Base-by-base conservation (phyloP, 2,888 invertebrate species). In the Rutpela maculata region DNA sequence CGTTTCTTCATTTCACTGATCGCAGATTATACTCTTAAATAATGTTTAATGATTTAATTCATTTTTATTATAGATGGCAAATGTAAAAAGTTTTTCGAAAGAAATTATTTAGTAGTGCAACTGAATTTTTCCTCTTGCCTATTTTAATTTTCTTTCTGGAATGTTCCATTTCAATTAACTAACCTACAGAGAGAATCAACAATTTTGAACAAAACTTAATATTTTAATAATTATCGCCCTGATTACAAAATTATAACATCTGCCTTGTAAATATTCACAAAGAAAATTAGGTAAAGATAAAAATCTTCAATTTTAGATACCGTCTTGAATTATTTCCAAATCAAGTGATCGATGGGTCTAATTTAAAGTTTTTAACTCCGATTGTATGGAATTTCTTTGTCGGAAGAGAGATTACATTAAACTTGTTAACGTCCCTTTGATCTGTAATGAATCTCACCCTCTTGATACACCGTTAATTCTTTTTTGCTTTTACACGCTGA, bases 341-440 rank as follows among this genome's bases (percentile, higher is more conserved):
- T 70, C 70, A 43, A 60, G 70, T 70, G 70, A 60, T 70, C 59
- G 59, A 60, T 35, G 59, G 38, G 38, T 35, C 43, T 18, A 70
- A 35, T 59, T 38, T 70, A 70, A 70, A 70, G 70, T 70, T 70
- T 70, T 70, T 70, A 59, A 60, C 70, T 60, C 70, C 70, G 70
- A 70, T 70, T 70, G 57, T 70, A 31, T 17, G 38, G 70, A 59
- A 18, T 22, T 35, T 55, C 59, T 70, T 70, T 70, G 70, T 70
- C 17, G 68, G 26, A 17, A 26, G 15, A n/a, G 38, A 70, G 35
- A 70, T 70, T 70, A 70, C 59, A 59, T 60, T 60, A 57, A 70
- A 70, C 59, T 70, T 35, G 59, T 70, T 70, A 70, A 59, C 59
- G 59, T 35, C 59, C 70, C 38, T 70, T 70, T 70, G 70, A 70